Conservation (phyloP, 2,113 vertebrate species). For the Cryptotis parvus region DNA sequence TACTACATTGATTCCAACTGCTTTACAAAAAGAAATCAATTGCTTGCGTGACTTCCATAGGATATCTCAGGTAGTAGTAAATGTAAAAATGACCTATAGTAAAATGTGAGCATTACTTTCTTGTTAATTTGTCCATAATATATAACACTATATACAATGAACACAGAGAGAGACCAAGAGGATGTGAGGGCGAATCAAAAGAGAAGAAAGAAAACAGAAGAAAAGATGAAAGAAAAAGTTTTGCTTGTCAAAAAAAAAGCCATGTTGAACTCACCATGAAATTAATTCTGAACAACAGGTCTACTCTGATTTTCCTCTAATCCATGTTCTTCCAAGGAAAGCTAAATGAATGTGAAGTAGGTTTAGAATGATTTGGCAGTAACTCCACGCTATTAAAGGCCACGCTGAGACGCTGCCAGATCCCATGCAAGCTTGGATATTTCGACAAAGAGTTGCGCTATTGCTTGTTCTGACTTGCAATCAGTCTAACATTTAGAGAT, state of each 20-base stretch:
- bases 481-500: not conserved
- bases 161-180: not conserved
- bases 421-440: not conserved
- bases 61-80: not conserved
- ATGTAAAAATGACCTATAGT: not conserved
- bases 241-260: not conserved
- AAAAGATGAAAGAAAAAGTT: too few species aligned
- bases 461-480: not conserved
- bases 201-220: not conserved
- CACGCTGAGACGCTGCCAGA: not conserved
- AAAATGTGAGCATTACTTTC: not conserved
- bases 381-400: not conserved
- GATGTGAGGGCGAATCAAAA: too few species aligned
- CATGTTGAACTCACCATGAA: not conserved
- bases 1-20: not conserved
- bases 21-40: not conserved
- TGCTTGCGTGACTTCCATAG: not conserved
- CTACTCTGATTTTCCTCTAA: not conserved
- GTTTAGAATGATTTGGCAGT: conserved; percentile 12
- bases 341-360: not conserved
- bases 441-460: not conserved
- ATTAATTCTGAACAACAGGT: not conserved
- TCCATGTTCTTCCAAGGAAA: not conserved
- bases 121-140: not conserved
- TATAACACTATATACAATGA: not conserved